Evolutionary conservation across 2,888 invertebrate genomes (phyloP), one percentile per base, ranked within the genome.

Genomic region (Trichacis sp.): DNA sequence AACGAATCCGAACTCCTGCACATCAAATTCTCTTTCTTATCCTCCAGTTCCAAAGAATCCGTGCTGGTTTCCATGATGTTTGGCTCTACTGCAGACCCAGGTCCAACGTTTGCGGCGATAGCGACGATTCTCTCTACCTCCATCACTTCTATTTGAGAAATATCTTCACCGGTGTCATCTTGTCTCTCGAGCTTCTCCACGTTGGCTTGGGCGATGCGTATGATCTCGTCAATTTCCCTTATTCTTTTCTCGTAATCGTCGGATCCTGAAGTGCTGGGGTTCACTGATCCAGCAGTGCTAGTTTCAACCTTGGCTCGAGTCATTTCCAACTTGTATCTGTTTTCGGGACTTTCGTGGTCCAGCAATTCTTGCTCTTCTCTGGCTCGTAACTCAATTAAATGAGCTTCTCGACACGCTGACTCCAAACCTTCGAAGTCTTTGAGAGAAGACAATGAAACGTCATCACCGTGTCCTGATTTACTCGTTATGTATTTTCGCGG

Each of bases 371-470:
- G 95, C 81, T 96, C 95, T 84, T 94, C 94, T 75, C 93, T 91
- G 0, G 93, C 95, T 64, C 92, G 89, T 45, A 92, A 88, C 86
- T 96, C 96, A 51, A 93, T 92, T 73, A 90, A 88, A 68, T 94
- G 91, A 0, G 93, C 94, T 81, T 94, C 94, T 45, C 93, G 88
- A 75, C 95, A 93, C 17, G 96, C 96, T 64, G 90, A 91, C 85
- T 97, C 97, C 1, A 97, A 84, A 0, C 94, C 93, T 86, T 97
- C 97, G 82, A 97, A 97, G 82, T 97, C 97, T 82, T 94, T 94
- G 17, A 97, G 85, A 40, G 96, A 96, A 5, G 93, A 93, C 20
- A 93, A 85, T 1, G 95, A 95, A 43, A 95, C 87, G 78, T 96
- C 95, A 82, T 96, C 96, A 0, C 93, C 92, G 82, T 92, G 92